Percentiles rank a stretch among this genome's conserved stretches.
These are phyloP conservation scores for Tyrophagus putrescentiae DNA, from an alignment of 1,140 invertebrate genomes.

Conservation along the genomic window DNA sequence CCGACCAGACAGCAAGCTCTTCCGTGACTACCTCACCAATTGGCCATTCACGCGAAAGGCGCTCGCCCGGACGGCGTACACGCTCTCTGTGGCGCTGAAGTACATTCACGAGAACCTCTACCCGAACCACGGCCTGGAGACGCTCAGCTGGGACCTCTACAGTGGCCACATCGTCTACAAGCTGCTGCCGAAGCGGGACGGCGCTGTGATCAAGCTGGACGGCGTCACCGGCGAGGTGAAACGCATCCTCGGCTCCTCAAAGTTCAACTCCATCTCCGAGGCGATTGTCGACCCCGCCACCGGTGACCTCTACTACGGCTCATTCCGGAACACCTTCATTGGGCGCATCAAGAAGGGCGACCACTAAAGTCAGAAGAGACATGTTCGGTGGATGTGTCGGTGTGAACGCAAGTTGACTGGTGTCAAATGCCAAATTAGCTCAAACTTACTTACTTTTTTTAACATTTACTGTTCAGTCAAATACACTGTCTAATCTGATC, in stretches of 20 bases:
- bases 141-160: slow-evolving; percentile 23
- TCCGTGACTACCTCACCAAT: slow-evolving; percentile 30
- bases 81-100: slow-evolving; percentile 17
- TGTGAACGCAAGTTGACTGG: too few species aligned
- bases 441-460: too few species aligned
- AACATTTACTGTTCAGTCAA: too few species aligned
- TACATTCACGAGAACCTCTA: slow-evolving; percentile 8
- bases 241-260: slow-evolving; percentile 32
- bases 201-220: slow-evolving; percentile 44
- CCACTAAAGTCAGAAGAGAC: slow-evolving; percentile 1
- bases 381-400: too few species aligned
- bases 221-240: slow-evolving; percentile 47
- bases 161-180: slow-evolving; percentile 25
- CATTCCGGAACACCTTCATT: slow-evolving; percentile 41
- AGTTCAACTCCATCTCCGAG: slow-evolving; percentile 31
- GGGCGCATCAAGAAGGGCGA: slow-evolving; percentile 20
- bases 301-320: slow-evolving; percentile 45
- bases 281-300: slow-evolving; percentile 32
- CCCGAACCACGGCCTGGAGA: not conserved
- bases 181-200: slow-evolving; percentile 30
- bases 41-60: slow-evolving; percentile 33
- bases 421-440: too few species aligned
- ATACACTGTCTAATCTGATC: too few species aligned
- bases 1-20: slow-evolving; percentile 29
- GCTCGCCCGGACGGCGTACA: slow-evolving; percentile 27